These are phyloP conservation scores for Ptilodon capucinus DNA, from an alignment of 2,888 invertebrate genomes.

Conservation along the genomic window DNA sequence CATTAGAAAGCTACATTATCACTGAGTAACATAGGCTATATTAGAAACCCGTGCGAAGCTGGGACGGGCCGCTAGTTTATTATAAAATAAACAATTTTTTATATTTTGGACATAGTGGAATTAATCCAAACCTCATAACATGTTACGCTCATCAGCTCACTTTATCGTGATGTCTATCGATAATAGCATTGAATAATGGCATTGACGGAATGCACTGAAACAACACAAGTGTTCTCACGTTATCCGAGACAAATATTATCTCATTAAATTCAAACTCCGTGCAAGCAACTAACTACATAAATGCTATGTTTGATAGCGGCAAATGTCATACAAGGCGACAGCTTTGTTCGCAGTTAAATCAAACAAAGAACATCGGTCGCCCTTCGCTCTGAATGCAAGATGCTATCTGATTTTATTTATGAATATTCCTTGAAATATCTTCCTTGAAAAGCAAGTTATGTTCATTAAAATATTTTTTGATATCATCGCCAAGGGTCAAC, in stretches of 20 bases:
- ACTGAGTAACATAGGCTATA: no score
- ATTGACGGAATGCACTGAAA: not conserved
- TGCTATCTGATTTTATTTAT: not conserved
- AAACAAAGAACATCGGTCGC: conserved; percentile 4
- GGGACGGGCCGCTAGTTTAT: no score
- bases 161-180: not conserved
- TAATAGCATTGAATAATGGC: not conserved
- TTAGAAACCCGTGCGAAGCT: no score
- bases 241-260: not conserved
- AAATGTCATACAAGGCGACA: conserved; percentile 9
- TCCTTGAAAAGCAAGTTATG: not conserved
- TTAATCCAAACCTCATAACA: no score
- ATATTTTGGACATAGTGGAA: no score
- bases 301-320: conserved; percentile 5
- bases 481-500: no score
- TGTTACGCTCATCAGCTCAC: not conserved
- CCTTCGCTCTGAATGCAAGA: not conserved
- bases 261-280: not conserved
- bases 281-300: not conserved
- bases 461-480: no score
- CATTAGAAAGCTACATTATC: no score
- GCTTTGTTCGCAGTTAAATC: conserved; percentile 7
- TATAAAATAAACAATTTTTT: no score
- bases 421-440: not conserved
- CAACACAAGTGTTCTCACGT: not conserved